Evolutionary conservation across 2,113 vertebrate species (phyloP).

Genomic region (Ctenomys sociabilis): DNA sequence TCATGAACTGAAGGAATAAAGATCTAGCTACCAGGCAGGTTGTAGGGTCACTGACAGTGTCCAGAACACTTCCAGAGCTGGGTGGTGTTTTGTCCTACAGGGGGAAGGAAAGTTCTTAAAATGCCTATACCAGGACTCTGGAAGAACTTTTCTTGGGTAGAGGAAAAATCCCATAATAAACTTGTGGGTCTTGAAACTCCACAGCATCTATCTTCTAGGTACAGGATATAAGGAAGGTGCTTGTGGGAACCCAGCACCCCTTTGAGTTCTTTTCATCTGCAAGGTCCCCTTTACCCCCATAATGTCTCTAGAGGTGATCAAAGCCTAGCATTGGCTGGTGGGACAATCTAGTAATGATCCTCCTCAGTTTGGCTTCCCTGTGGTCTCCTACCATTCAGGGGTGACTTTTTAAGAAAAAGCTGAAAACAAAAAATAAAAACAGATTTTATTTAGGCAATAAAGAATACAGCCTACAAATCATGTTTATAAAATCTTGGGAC

Average conservation of each 20-base stretch:
- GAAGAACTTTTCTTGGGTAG: not conserved
- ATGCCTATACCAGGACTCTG: not conserved
- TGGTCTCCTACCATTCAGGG: not conserved
- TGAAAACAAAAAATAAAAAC: no score
- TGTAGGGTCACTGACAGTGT: not conserved
- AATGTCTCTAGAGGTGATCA: not conserved
- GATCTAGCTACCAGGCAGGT: not conserved
- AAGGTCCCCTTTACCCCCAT: not conserved
- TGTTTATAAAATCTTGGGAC: not conserved
- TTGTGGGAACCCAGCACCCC: not conserved
- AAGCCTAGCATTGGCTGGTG: fast-evolving
- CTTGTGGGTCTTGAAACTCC: not conserved
- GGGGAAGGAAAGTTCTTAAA: not conserved
- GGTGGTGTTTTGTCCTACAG: not conserved
- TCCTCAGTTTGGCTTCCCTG: not conserved
- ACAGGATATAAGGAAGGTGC: not conserved
- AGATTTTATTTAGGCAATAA: not conserved
- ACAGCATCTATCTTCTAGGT: not conserved
- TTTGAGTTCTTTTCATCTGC: not conserved
- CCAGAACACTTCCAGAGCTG: not conserved
- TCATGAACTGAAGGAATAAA: not conserved
- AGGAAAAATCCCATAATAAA: not conserved
- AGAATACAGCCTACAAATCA: not conserved
- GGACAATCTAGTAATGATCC: not conserved
- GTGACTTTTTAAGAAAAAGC: not conserved